phyloP scores from a whole-genome alignment of 2,797 vertebrate species.

The Eleutherodactylus coqui region DNA sequence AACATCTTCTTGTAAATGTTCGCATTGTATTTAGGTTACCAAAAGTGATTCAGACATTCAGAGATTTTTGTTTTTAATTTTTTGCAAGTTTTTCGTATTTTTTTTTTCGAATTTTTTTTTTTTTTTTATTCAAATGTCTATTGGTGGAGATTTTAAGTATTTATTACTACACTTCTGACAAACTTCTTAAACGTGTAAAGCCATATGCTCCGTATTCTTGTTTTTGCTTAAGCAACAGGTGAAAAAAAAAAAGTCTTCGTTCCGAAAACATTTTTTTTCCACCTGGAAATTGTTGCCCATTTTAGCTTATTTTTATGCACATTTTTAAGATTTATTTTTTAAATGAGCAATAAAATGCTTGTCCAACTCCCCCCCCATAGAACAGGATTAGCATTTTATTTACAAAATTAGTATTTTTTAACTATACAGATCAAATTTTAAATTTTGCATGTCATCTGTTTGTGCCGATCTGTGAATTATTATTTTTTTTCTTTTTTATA shows the following conservation, averaged over 20 bases:
- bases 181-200: slow-evolving; percentile 83
- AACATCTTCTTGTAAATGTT: slow-evolving; percentile 76
- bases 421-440: slow-evolving; percentile 66
- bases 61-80: slow-evolving; percentile 71
- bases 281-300: slow-evolving; percentile 70
- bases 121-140: slow-evolving; percentile 80
- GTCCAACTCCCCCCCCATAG: slow-evolving; percentile 65
- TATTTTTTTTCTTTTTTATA: no score
- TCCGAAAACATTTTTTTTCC: slow-evolving; percentile 62
- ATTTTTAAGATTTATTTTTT: slow-evolving; percentile 67
- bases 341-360: slow-evolving; percentile 59
- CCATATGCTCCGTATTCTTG: slow-evolving; percentile 77
- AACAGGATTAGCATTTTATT: slow-evolving; percentile 68
- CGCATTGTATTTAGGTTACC: slow-evolving; percentile 81
- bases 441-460: slow-evolving; percentile 76
- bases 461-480: slow-evolving; percentile 75
- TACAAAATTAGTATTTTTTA: slow-evolving; percentile 64
- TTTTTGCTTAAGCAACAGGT: slow-evolving; percentile 77
- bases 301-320: slow-evolving; percentile 12
- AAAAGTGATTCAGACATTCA: slow-evolving; percentile 77
- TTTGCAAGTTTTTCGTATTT: slow-evolving; percentile 77
- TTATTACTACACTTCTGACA: slow-evolving; percentile 85
- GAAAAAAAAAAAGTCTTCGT: slow-evolving; percentile 70
- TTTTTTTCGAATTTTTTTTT: slow-evolving; percentile 69
- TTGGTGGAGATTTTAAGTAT: slow-evolving; percentile 88